These are phyloP conservation scores for Sander lucioperca DNA, from an alignment of 2,113 vertebrate species.

Conservation along the genomic window DNA sequence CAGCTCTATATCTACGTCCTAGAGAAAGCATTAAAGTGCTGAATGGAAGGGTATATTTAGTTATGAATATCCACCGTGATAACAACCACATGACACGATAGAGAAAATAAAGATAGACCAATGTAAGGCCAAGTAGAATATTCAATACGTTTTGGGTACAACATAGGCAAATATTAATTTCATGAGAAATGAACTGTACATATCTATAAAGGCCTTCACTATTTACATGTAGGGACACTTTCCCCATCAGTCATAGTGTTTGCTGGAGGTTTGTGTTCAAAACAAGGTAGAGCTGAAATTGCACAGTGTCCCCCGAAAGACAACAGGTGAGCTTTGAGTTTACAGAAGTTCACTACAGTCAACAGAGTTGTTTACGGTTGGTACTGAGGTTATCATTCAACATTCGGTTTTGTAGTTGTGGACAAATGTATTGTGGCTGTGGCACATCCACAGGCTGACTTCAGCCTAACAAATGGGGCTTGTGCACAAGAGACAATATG, in stretches of 20 bases:
- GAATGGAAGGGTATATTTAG: slow-evolving; percentile 43
- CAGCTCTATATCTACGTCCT: slow-evolving; percentile 46
- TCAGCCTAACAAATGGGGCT: slow-evolving; percentile 26
- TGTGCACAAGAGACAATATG: slow-evolving; percentile 8
- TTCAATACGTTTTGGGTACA: background rate
- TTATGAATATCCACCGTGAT: slow-evolving; percentile 22
- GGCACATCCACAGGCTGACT: background rate
- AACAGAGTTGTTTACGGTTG: background rate
- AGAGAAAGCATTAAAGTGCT: slow-evolving; percentile 53
- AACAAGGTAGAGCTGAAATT: background rate
- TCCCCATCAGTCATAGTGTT: background rate
- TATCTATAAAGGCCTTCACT: background rate
- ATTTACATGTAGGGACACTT: background rate
- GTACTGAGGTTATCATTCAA: background rate
- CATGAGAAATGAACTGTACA: background rate
- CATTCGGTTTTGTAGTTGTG: background rate
- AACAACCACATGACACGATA: slow-evolving; percentile 7
- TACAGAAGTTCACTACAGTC: slow-evolving; percentile 22
- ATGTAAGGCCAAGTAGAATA: background rate
- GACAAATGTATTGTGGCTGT: background rate
- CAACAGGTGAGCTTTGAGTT: slow-evolving; percentile 35
- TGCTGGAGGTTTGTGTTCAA: slow-evolving; percentile 1
- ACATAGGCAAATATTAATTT: background rate
- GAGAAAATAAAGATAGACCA: background rate
- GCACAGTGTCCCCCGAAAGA: background rate